These are phyloP conservation scores for Magallana gigas DNA, from an alignment of 1,140 invertebrate genomes.

Conservation along the genomic window DNA sequence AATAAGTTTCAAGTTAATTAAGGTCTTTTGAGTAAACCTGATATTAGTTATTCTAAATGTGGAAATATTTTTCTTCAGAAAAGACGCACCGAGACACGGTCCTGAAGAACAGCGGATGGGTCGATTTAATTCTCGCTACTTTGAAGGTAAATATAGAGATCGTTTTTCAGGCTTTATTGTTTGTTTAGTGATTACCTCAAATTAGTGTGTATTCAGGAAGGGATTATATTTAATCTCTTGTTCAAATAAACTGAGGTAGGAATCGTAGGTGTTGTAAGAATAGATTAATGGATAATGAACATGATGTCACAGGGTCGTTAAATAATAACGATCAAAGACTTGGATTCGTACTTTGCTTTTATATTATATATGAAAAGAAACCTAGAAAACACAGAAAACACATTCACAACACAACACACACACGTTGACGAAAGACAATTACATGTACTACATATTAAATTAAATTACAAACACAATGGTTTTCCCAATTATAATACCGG, in stretches of 20 bases:
- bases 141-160: conserved; percentile 66
- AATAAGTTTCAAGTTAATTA: not conserved
- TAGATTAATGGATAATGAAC: not conserved
- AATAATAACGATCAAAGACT: too few species aligned
- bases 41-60: not conserved
- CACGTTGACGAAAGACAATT: too few species aligned
- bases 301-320: too few species aligned
- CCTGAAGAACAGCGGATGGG: conserved; percentile 65
- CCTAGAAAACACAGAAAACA: too few species aligned
- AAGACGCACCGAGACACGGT: conserved; percentile 72
- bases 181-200: conserved; percentile 21
- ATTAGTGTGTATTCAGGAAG: not conserved
- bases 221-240: conserved; percentile 1
- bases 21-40: not conserved
- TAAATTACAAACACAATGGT: too few species aligned
- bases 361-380: too few species aligned
- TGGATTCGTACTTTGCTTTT: too few species aligned
- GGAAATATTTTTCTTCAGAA: conserved; percentile 63
- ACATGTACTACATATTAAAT: too few species aligned
- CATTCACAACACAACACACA: too few species aligned
- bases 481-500: too few species aligned
- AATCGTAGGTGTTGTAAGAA: not conserved
- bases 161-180: not conserved
- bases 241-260: not conserved
- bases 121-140: conserved; percentile 71